Conservation (phyloP, 2,113 vertebrate genomes). For the Tachysurus fulvidraco region DNA sequence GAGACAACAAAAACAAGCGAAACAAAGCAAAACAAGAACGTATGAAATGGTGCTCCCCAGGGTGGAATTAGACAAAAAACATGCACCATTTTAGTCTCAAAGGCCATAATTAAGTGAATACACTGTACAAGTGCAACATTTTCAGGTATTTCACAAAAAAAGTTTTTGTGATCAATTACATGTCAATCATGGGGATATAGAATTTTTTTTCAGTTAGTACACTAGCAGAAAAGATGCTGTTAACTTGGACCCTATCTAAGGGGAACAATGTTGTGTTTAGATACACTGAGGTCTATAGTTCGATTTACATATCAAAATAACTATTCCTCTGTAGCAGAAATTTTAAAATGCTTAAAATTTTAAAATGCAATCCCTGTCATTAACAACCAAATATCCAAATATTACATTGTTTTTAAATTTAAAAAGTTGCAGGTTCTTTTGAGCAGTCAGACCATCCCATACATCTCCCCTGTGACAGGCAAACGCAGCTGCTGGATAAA, state of each 20-base stretch:
- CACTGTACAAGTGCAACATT: too few relatives aligned
- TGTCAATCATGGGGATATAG: too few relatives aligned
- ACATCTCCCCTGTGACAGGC: conserved; percentile 78
- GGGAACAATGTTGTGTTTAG: not conserved
- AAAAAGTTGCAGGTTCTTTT: conserved; percentile 15
- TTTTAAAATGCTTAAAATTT: not conserved
- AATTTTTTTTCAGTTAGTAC: not conserved
- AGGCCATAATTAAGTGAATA: too few relatives aligned
- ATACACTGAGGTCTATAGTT: not conserved
- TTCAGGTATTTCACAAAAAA: too few relatives aligned
- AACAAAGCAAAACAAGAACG: too few relatives aligned
- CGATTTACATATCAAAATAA: not conserved
- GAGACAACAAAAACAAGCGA: too few relatives aligned
- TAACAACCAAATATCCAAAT: not conserved
- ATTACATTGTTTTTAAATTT: not conserved
- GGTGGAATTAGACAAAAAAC: too few relatives aligned
- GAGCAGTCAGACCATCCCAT: conserved; percentile 31
- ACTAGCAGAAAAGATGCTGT: too few relatives aligned
- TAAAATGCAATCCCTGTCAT: not conserved
- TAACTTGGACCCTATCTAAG: not conserved
- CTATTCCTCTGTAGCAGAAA: not conserved
- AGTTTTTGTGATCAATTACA: too few relatives aligned
- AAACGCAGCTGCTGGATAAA: conserved; percentile 86
- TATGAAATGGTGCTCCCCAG: too few relatives aligned
- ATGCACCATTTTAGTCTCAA: too few relatives aligned